Conservation (phyloP, 1,140 invertebrate genomes). For the Bombus breviceps region DNA sequence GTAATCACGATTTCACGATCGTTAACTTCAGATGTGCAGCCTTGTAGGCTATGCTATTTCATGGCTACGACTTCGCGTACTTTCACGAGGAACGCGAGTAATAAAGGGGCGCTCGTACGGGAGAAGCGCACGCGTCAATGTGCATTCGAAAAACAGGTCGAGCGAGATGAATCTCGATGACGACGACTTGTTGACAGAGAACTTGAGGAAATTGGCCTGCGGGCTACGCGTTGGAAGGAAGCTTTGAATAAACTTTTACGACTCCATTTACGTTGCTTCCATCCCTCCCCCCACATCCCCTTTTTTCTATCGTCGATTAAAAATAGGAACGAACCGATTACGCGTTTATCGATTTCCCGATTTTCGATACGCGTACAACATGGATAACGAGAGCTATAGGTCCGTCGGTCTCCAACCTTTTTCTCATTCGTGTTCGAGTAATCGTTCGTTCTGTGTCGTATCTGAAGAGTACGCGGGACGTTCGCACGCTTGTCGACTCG, state of each 20-base stretch:
- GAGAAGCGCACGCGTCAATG: neutral
- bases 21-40: too few relatives aligned
- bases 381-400: neutral
- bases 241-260: neutral
- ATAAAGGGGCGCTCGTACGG: neutral
- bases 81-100: neutral
- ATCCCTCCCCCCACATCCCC: neutral
- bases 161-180: neutral
- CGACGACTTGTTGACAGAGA: conserved; percentile 16
- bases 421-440: too few relatives aligned
- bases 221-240: neutral
- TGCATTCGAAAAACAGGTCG: conserved; percentile 1
- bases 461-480: neutral
- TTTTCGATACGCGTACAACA: neutral
- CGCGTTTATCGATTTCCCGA: neutral
- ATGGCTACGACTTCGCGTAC: neutral
- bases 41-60: neutral
- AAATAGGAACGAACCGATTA: neutral
- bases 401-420: neutral
- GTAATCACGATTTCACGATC: neutral
- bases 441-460: neutral
- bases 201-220: conserved; percentile 6
- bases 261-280: neutral
- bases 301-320: neutral
- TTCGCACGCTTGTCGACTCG: neutral